Base-by-base conservation (phyloP, 2,888 invertebrate species). In the Agrotis clavis region DNA sequence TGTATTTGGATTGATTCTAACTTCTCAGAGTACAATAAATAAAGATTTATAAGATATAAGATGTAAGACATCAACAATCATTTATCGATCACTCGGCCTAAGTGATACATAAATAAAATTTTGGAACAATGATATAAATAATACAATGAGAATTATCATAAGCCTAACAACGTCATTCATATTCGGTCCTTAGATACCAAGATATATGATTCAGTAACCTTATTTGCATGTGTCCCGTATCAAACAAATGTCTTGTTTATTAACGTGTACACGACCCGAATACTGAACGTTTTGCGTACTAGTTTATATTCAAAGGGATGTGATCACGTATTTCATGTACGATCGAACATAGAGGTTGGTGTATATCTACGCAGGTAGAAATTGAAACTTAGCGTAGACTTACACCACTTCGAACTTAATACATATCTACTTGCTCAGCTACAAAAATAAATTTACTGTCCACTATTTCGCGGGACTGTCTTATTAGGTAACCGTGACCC, bases 181-280 rank as follows among this genome's bases (percentile, higher is more conserved):
- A 72, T 65, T 77, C 48, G 65, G 16, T 68, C 66, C 41, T 59
- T 72, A 63, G 47, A 59, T 67, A 64, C 64, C 61, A 66, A 69
- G 67, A 69, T 70, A 79, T 85, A 71, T 79, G 67, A 82, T 82
- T 76, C 74, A 63, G 82, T 80, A 72, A 62, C 65, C 67, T 67
- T 67, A 80, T 85, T 80, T 82, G 74, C 84, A 86, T 85, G 77
- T 84, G 74, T 74, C 73, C 70, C 68, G 69, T 78, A 86, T 82
- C 82, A 77, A 83, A 82, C 79, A 83, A 87, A 86, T 86, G 85
- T 80, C 76, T 83, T 78, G 82, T 86, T 83, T 83, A 87, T 86
- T 84, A 84, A 82, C 76, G 59, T 71, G 60, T 67, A 82, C 79
- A 64, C 74, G 80, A 69, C 61, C 64, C 71, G 87, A 86, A 88